phyloP scores from a whole-genome alignment of 2,888 invertebrate species.

The Lamellibrachia columna region DNA sequence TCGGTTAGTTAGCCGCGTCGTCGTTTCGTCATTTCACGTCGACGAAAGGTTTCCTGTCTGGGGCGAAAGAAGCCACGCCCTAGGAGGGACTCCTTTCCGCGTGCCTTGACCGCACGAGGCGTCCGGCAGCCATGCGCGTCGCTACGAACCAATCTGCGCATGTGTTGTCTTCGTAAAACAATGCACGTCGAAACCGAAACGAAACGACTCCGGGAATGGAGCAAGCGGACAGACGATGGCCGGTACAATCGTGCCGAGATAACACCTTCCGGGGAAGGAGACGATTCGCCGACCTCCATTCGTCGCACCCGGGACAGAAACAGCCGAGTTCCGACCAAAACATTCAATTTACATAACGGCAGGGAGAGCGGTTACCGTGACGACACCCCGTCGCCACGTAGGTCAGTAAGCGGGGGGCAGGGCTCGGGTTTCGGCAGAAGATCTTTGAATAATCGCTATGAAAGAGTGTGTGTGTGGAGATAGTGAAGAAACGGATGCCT shows the following conservation, averaged over 20 bases:
- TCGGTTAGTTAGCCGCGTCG: background rate
- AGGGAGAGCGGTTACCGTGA: slow-evolving; percentile 7
- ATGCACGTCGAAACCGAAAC: slow-evolving; percentile 1
- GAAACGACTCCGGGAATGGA: slow-evolving; percentile 16
- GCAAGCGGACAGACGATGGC: background rate
- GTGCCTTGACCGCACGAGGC: slow-evolving; percentile 4
- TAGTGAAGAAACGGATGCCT: background rate
- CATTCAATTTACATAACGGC: slow-evolving; percentile 12
- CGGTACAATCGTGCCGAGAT: slow-evolving; percentile 12
- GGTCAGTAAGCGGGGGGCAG: background rate
- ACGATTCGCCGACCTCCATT: background rate
- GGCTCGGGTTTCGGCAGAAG: background rate
- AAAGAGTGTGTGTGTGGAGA: background rate
- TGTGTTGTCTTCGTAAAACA: slow-evolving; percentile 11
- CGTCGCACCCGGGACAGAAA: slow-evolving; percentile 16
- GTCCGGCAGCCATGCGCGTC: background rate
- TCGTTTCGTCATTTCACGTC: slow-evolving; percentile 9
- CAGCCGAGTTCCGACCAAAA: slow-evolving; percentile 3
- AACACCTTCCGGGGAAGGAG: slow-evolving; percentile 10
- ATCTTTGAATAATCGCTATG: background rate
- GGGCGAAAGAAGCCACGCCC: slow-evolving; percentile 16
- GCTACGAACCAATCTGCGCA: background rate
- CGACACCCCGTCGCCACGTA: background rate
- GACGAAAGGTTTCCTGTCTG: slow-evolving; percentile 4
- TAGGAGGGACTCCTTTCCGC: slow-evolving; percentile 12